Conservation (phyloP, 2,888 invertebrate genomes). For the Coenonympha arcania region DNA sequence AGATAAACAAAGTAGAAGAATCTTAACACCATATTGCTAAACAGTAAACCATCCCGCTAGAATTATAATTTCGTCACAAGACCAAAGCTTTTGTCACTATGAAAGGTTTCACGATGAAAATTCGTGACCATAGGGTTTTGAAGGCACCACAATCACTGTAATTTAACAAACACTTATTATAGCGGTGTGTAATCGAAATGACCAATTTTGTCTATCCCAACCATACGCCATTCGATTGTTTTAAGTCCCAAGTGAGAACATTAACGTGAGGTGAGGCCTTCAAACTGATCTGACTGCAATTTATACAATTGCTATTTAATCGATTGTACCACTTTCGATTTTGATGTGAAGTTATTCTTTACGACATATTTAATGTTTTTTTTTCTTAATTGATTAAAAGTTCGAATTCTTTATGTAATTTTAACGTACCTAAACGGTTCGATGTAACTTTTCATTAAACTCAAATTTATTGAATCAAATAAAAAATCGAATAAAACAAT, state of each 20-base stretch:
- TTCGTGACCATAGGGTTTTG: constrained; percentile 39
- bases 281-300: constrained; percentile 2
- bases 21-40: constrained; percentile 7
- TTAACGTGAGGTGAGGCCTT: constrained; percentile 41
- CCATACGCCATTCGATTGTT: constrained; percentile 57
- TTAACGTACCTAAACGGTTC: no score
- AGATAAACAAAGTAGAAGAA: no score
- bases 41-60: neutral
- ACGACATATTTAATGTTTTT: neutral
- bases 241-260: constrained; percentile 49
- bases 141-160: constrained; percentile 46
- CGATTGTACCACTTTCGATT: neutral
- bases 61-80: constrained; percentile 40
- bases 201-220: constrained; percentile 49
- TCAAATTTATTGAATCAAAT: no score
- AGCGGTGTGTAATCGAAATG: constrained; percentile 53
- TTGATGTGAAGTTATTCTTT: neutral
- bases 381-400: neutral
- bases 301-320: neutral
- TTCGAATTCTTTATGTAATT: neutral
- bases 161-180: constrained; percentile 57
- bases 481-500: no score
- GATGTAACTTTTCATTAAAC: no score
- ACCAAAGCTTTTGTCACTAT: constrained; percentile 29
- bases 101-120: constrained; percentile 32